A percentile compares a stretch with the other conserved stretches of the same genome.
These are phyloP conservation scores for Gambusia yucatana DNA, from an alignment of 2,797 vertebrate genomes.

Conservation along the genomic window DNA sequence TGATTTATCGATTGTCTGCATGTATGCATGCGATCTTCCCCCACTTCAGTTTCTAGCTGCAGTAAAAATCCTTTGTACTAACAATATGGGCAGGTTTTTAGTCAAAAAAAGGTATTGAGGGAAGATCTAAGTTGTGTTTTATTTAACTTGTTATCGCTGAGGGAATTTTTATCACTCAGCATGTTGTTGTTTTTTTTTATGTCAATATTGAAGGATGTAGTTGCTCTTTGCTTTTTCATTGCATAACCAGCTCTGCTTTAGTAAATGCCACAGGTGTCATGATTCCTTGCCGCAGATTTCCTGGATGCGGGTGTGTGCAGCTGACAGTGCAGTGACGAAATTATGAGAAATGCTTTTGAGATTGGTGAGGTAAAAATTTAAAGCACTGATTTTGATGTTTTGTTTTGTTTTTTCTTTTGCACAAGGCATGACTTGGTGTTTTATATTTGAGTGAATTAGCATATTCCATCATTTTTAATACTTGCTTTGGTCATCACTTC, in stretches of 20 bases:
- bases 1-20: constrained; percentile 33
- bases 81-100: constrained; percentile 18
- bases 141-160: constrained; percentile 16
- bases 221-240: constrained; percentile 20
- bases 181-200: constrained; percentile 21
- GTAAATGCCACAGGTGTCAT: constrained; percentile 48
- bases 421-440: constrained; percentile 55
- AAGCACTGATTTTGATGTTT: constrained; percentile 49
- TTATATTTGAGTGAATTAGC: constrained; percentile 35
- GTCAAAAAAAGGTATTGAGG: constrained; percentile 36
- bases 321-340: constrained; percentile 27
- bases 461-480: constrained; percentile 11
- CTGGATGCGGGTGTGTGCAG: constrained; percentile 32
- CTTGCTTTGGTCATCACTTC: constrained; percentile 24
- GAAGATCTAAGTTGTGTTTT: constrained; percentile 25
- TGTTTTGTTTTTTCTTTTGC: constrained; percentile 26
- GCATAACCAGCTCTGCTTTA: constrained; percentile 47
- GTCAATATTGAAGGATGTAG: constrained; percentile 32
- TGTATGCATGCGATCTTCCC: not conserved
- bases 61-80: constrained; percentile 19
- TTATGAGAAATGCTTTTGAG: constrained; percentile 10
- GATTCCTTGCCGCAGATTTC: constrained; percentile 48
- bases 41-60: constrained; percentile 13
- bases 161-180: constrained; percentile 21
- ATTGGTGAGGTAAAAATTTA: constrained; percentile 38